Evolutionary conservation across 2,797 vertebrate species (phyloP), one percentile per base, ranked within the genome.

Genomic region (Sebastes flavidus): DNA sequence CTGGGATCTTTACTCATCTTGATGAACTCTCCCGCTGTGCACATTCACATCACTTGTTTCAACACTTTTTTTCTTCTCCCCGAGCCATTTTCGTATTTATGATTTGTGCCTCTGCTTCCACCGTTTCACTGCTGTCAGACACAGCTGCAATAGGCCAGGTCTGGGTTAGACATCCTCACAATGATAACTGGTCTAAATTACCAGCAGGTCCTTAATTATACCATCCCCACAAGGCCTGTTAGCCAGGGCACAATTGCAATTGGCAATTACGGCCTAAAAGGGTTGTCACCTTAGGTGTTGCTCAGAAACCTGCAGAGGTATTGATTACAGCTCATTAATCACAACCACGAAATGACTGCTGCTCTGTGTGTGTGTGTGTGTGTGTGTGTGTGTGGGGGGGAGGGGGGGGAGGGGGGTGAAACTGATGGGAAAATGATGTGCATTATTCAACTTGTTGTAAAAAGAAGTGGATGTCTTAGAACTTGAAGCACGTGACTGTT

Each of bases 291-390:
- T 84, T 84, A 70, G 56, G 66, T 68, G 83, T 62, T 54, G 54
- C 71, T 81, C 77, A 29, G 73, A 82, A 78, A 83, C 66, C 87
- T 69, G 65, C 85, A 66, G 72, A 72, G 42, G 22, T 69, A 77
- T 78, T 52, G 71, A 86, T 87, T 80, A 36, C 36, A 71, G 66
- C n/a, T 78, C 61, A 73, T 84, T 83, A 75, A 65, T 77, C 83
- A 56, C 58, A 67, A 55, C 80, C 81, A 80, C 32, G 49, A 67
- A 77, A 59, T 36, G 68, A 56, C 63, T 66, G 49, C 55, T 52
- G 60, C 61, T 2, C 11, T 65, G 13, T 18, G 4, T 20, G 14
- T 5, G 8, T 14, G 10, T 24, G 24, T 29, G 29, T 29, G 29
- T 29, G 27, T 6, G 27, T 27, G 27, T 27, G 25, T 27, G 25